A percentile compares a stretch with the other conserved stretches of the same genome.
Conservation (phyloP, 1,140 invertebrate genomes). For the Drosophila ficusphila region DNA sequence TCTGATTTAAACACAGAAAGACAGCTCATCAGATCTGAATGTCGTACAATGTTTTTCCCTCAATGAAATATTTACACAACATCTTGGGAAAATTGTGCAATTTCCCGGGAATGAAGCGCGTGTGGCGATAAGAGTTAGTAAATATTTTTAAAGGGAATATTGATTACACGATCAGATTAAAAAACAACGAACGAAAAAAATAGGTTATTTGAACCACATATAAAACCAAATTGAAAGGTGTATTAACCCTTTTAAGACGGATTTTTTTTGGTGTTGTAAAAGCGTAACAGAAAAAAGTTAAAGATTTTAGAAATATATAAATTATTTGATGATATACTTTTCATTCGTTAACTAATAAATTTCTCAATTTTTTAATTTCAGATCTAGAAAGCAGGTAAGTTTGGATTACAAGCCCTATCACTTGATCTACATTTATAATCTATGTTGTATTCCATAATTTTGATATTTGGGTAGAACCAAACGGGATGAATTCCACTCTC, state of each 20-base stretch:
- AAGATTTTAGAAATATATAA: too few species aligned
- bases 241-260: too few species aligned
- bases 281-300: too few species aligned
- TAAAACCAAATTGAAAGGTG: too few species aligned
- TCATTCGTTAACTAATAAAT: neutral
- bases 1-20: neutral
- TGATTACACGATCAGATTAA: too few species aligned
- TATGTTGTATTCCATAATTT: conserved; percentile 1
- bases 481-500: conserved; percentile 53
- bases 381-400: conserved; percentile 67
- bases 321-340: neutral
- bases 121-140: conserved; percentile 13
- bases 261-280: too few species aligned
- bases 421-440: neutral
- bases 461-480: conserved; percentile 32
- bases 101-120: conserved; percentile 25
- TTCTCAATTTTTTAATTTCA: conserved; percentile 9
- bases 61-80: conserved; percentile 60
- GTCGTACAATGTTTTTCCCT: conserved; percentile 21
- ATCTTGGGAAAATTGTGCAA: conserved; percentile 49
- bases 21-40: neutral
- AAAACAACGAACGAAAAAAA: too few species aligned
- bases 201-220: too few species aligned
- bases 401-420: too few species aligned
- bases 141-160: neutral